Percentiles rank a stretch among this genome's conserved stretches.
These are phyloP conservation scores for Alexandromys fortis DNA, from an alignment of 2,113 vertebrate genomes.

Conservation along the genomic window DNA sequence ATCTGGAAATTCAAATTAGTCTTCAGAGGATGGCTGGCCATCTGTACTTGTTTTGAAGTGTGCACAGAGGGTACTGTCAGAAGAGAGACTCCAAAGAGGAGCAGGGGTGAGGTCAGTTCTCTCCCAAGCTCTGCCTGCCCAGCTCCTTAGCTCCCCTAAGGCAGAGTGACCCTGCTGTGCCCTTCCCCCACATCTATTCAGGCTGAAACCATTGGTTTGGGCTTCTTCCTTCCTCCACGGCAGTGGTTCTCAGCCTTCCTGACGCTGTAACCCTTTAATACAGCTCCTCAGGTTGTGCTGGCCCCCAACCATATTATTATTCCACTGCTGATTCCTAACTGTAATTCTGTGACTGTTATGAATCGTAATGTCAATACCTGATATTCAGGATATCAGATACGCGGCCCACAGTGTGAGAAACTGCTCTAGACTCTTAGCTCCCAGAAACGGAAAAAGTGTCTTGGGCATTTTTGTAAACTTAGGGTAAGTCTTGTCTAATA, in stretches of 20 bases:
- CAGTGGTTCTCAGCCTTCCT: background rate
- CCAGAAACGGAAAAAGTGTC: background rate
- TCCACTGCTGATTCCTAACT: background rate
- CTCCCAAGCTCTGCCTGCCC: background rate
- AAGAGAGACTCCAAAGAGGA: background rate
- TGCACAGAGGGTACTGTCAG: background rate
- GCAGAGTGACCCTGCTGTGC: background rate
- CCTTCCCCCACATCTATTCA: background rate
- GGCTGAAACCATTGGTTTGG: background rate
- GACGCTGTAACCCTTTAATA: background rate
- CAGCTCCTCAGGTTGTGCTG: background rate
- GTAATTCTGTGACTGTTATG: background rate
- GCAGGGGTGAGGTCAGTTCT: background rate
- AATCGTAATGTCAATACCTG: background rate
- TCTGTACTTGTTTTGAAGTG: background rate
- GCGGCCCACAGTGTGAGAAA: background rate
- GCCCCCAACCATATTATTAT: background rate
- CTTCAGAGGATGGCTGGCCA: conserved; percentile 11
- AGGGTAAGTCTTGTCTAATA: background rate
- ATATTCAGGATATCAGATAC: background rate
- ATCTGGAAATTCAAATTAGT: background rate
- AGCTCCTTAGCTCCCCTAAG: background rate
- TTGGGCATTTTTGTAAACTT: background rate
- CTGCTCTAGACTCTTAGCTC: background rate
- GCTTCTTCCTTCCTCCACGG: background rate